Base-by-base conservation (phyloP, 2,888 invertebrate genomes). In the Folsomia candida region DNA sequence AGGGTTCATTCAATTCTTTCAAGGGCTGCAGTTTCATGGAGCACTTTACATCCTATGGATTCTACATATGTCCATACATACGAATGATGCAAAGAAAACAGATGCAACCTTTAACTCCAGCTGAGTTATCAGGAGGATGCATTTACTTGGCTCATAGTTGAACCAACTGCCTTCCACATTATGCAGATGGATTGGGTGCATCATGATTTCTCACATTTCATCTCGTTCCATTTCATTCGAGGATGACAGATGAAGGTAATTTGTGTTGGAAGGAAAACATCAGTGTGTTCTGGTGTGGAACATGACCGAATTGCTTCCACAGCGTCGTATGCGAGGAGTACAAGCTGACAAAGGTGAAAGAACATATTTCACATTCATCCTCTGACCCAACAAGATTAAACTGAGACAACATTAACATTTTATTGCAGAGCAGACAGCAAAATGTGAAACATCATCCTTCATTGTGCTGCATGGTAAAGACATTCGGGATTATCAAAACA, bases 161-260 rank as follows among this genome's bases (percentile, higher is more conserved):
- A 37, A 37, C 37, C 54, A 20, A 54, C 54, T 54, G 54, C 54
- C 54, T 20, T 54, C 54, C 54, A 14, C n/a, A 54, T 54, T 54
- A 54, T 54, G 54, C 20, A 6, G 20, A 54, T 14, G 54, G 20
- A 54, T 54, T 37, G 54, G 54, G n/a, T 54, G 54, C 18, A 54
- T 22, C 20, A 54, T 18, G 20, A 14, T 54, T 54, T n/a, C 54
- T 54, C 20, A 54, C 54, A 54, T 54, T 54, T 47, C 47, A n/a
- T n/a, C n/a, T n/a, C n/a, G n/a, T n/a, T n/a, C n/a, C n/a, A 47
- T 47, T 47, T 54, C 54, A 54, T 54, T 54, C 20, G 54, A 54
- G n/a, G 54, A 54, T 54, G 54, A 54, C 54, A 54, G 54, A 54
- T 54, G 54, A 54, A 54, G 54, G 54, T n/a, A 54, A 54, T 54